A percentile compares a stretch with the other conserved stretches of the same genome.
Conservation (phyloP, 2,797 vertebrate species). For the Euthynnus affinis region DNA sequence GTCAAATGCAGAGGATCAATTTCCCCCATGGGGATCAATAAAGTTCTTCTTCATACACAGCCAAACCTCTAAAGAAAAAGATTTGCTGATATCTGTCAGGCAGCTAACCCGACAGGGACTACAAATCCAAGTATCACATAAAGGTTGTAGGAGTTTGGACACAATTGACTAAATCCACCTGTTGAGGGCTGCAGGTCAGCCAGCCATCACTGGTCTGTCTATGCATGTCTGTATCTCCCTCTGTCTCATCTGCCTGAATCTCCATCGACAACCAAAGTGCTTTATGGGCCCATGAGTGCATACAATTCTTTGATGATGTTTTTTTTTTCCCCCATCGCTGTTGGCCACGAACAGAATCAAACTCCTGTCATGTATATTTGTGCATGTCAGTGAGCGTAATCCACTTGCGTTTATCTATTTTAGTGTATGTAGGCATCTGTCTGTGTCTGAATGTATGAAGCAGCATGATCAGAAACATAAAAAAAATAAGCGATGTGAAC, state of each 20-base stretch:
- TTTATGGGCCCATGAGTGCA: accelerated
- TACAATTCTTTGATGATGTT: not conserved
- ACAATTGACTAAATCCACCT: conserved; percentile 57
- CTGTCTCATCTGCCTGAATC: conserved; percentile 22
- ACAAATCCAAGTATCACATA: conserved; percentile 50
- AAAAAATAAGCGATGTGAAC: conserved; percentile 14
- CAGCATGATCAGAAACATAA: conserved; percentile 10
- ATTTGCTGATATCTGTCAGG: conserved; percentile 53
- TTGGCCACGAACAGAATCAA: not conserved
- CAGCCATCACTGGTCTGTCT: conserved; percentile 11
- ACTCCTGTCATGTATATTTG: not conserved
- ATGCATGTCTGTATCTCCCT: conserved; percentile 1
- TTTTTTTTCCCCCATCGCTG: not conserved
- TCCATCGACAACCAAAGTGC: not conserved
- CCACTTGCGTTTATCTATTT: not conserved
- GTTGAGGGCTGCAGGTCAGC: conserved; percentile 34
- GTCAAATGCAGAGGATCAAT: no score
- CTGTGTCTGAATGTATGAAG: not conserved
- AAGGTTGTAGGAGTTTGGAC: conserved; percentile 38
- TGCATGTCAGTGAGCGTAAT: not conserved
- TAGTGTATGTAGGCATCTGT: not conserved
- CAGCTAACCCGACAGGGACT: conserved; percentile 42
- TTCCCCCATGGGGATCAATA: no score
- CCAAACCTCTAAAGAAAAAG: conserved; percentile 36
- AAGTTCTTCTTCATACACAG: not conserved